Conservation (phyloP, 2,797 vertebrate species). For the Leucoraja ocellata region DNA sequence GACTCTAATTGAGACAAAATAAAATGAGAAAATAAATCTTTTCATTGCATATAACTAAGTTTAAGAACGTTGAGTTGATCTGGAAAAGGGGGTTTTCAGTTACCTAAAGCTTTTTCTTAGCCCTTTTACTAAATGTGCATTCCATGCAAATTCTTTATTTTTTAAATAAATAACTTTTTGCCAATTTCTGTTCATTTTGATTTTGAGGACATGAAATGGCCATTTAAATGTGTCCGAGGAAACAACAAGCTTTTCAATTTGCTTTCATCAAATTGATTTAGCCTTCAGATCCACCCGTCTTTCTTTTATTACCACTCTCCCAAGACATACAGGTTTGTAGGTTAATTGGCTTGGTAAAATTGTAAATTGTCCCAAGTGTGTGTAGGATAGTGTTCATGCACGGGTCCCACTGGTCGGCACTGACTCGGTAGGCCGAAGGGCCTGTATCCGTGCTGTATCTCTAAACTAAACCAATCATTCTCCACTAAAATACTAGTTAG, state of each 20-base stretch:
- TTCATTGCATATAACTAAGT: background rate
- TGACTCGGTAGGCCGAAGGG: no score
- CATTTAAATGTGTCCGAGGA: background rate
- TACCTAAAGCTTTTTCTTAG: background rate
- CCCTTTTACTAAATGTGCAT: background rate
- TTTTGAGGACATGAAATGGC: background rate
- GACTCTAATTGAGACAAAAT: no score
- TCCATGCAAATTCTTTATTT: background rate
- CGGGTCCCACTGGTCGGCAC: no score
- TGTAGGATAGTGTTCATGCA: no score
- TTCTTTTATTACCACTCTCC: background rate
- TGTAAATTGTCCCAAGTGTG: no score
- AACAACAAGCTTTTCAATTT: background rate
- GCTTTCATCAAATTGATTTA: background rate
- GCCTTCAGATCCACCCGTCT: background rate
- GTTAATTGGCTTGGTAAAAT: no score
- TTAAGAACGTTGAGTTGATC: background rate
- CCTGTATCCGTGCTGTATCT: no score
- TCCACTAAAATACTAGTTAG: background rate
- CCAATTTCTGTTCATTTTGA: background rate
- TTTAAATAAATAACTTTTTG: background rate
- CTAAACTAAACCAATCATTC: background rate
- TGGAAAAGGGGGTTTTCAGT: background rate
- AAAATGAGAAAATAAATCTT: background rate
- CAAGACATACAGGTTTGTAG: no score